Evolutionary conservation across 2,888 invertebrate genomes (phyloP), one percentile per base, ranked within the genome.

Genomic region (Caenorhabditis sp.): DNA sequence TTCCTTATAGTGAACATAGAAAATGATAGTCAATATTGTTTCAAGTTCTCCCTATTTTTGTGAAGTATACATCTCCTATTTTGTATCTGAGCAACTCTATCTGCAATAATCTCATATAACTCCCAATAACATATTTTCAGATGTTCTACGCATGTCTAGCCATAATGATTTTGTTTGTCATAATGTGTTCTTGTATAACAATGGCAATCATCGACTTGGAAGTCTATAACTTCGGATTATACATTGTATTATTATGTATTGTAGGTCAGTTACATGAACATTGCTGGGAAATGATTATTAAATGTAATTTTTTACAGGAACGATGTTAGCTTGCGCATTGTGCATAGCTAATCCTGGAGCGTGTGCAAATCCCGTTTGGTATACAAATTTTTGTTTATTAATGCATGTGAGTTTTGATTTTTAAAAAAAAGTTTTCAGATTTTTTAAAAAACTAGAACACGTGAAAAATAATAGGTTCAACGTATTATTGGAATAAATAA

Each of bases 131-230:
- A 53, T 56, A 12, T 56, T 5, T 56, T n/a, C 76, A 76, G 70
- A 87, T 87, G 87, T 87, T 87, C 80, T 87, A 86, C 80, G 87
- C 87, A 58, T 87, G 86, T 71, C 77, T 87, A 26, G 81, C 87
- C 36, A 83, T 87, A 57, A 72, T 87, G 59, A 67, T 85, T 54
- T 77, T 87, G 62, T 80, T 86, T 71, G 59, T 76, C 17, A 76
- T 87, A 12, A 84, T 86, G 83, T 76, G 83, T 56, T 79, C 82
- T 27, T 87, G 86, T 69, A 82, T 87, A 31, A 83, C 82, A 38
- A 75, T 87, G 64, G 84, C 86, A 50, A 83, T 85, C 53, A 85
- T 87, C 72, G 87, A 87, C 63, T 70, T 87, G 23, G 87, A 87
- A 68, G 78, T 82, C 71, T 87, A 87, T 80, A 87, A 86, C 65